Percentiles rank a stretch among this genome's conserved stretches.
These are phyloP conservation scores for Ophion ventricosus DNA, from an alignment of 2,888 invertebrate genomes.

Conservation along the genomic window DNA sequence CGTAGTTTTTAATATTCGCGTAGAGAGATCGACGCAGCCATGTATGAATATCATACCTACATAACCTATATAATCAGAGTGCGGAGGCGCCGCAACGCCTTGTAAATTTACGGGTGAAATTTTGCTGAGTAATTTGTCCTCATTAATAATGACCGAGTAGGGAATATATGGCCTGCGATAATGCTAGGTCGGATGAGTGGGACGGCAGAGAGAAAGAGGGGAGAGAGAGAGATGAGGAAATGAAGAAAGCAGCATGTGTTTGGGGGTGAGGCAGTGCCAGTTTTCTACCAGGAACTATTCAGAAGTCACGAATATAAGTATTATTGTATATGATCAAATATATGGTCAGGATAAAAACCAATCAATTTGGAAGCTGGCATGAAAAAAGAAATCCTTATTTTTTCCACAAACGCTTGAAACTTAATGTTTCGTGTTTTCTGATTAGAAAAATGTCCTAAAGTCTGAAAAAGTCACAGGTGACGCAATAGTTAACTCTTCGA, in stretches of 20 bases:
- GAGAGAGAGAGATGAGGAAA: neutral
- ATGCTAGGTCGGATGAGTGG: slow-evolving; percentile 27
- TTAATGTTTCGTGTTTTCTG: neutral
- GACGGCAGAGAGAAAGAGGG: neutral
- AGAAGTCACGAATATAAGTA: too few species aligned
- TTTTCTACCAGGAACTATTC: too few species aligned
- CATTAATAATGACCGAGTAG: slow-evolving; percentile 76
- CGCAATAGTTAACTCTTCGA: too few species aligned
- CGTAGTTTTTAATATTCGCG: neutral
- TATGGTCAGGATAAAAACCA: neutral
- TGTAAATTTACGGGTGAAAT: slow-evolving; percentile 66
- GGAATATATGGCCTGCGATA: slow-evolving; percentile 61
- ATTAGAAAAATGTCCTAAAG: neutral
- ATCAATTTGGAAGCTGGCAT: neutral
- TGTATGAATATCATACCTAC: slow-evolving; percentile 21
- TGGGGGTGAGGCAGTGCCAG: too few species aligned
- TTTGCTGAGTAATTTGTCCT: slow-evolving; percentile 78
- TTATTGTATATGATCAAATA: too few species aligned
- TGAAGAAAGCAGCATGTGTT: neutral
- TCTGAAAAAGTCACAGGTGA: neutral
- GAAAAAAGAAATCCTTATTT: neutral
- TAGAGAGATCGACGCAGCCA: neutral
- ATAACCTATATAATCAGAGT: slow-evolving; percentile 49
- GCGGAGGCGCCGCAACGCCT: slow-evolving; percentile 50
- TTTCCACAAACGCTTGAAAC: neutral